Evolutionary conservation across 2,888 invertebrate species (phyloP).

Genomic region (Stenodera caucasica): DNA sequence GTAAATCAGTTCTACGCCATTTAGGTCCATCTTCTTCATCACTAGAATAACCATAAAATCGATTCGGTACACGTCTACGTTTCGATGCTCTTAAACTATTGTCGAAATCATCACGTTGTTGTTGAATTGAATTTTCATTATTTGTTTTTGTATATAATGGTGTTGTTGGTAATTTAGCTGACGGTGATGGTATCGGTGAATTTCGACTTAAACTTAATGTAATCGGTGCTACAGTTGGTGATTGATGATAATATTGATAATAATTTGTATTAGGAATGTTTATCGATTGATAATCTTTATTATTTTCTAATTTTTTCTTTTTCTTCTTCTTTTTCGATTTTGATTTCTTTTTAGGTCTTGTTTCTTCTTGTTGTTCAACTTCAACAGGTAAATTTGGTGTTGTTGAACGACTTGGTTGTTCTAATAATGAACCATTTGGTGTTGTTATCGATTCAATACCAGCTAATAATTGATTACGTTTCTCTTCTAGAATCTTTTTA

Average conservation of each 20-base stretch:
- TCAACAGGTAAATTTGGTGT: constrained; percentile 61
- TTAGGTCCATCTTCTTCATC: constrained; percentile 74
- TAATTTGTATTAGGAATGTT: constrained; percentile 49
- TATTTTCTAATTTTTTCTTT: constrained; percentile 62
- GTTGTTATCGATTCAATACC: constrained; percentile 56
- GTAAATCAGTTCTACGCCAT: constrained; percentile 70
- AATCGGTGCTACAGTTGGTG: constrained; percentile 45
- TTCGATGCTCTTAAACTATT: constrained; percentile 73
- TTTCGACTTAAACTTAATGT: constrained; percentile 46
- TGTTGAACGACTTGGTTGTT: constrained; percentile 58
- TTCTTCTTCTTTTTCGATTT: constrained; percentile 57
- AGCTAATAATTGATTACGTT: constrained; percentile 70
- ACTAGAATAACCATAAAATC: constrained; percentile 86
- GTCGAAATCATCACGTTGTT: constrained; percentile 50
- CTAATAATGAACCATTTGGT: constrained; percentile 59
- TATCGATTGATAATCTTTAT: constrained; percentile 18
- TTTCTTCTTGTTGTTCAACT: constrained; percentile 42
- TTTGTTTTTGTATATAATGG: constrained; percentile 17
- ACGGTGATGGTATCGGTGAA: constrained; percentile 40
- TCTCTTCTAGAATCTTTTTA: constrained; percentile 72
- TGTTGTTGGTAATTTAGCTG: constrained; percentile 27
- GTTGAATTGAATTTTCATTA: constrained; percentile 20
- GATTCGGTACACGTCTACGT: constrained; percentile 78
- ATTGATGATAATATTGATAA: constrained; percentile 41
- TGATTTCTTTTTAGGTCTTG: constrained; percentile 63